A percentile compares a stretch with the other conserved stretches of the same genome.
Evolutionary conservation across 2,113 vertebrate species (phyloP).

Genomic region (Paralichthys olivaceus): DNA sequence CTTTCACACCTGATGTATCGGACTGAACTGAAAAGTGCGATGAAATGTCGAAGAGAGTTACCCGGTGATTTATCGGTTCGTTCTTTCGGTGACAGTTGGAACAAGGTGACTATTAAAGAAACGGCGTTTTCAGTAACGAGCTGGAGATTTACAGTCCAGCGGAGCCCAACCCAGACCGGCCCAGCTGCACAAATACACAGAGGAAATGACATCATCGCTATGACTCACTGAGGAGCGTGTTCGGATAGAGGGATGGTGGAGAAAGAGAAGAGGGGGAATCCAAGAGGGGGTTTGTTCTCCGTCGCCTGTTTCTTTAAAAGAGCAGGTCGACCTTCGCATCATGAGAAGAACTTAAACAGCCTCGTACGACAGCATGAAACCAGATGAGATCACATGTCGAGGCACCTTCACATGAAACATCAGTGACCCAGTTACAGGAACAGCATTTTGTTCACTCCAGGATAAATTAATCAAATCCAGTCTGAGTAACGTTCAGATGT

Average conservation of each 20-base stretch:
- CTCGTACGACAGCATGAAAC: no score
- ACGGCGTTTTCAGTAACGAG: constrained; percentile 23
- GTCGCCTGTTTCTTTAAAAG: background rate
- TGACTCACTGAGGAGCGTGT: constrained; percentile 51
- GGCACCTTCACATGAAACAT: constrained; percentile 20
- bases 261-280: constrained; percentile 2
- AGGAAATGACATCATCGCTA: constrained; percentile 66
- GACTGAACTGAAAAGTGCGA: no score
- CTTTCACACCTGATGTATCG: no score
- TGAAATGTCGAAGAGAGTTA: background rate
- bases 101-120: constrained; percentile 31
- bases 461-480: constrained; percentile 30
- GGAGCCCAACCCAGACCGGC: constrained; percentile 12
- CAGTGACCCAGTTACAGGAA: constrained; percentile 21
- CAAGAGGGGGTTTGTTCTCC: constrained; percentile 3
- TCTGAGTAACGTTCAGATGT: constrained; percentile 30
- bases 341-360: no score
- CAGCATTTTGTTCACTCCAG: background rate
- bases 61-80: background rate
- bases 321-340: background rate
- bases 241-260: constrained; percentile 8
- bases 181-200: constrained; percentile 72
- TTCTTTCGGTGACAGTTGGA: constrained; percentile 19
- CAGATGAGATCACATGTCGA: background rate
- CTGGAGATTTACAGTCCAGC: constrained; percentile 32